These are phyloP conservation scores for Phorcus lineatus DNA, from an alignment of 2,888 invertebrate genomes.

Conservation along the genomic window DNA sequence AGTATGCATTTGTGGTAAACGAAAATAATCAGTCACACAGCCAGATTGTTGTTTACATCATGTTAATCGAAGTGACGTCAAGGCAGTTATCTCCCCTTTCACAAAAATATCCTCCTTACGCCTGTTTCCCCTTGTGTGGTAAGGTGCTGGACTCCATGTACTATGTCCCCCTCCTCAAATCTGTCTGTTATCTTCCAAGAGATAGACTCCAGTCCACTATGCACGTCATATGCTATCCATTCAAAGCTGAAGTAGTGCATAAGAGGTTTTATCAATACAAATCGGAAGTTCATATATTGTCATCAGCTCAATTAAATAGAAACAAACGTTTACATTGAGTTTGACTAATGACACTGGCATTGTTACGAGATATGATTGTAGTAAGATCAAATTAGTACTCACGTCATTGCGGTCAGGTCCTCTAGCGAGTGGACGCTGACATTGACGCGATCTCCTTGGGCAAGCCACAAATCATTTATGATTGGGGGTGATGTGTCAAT, in stretches of 20 bases:
- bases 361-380: too few species aligned
- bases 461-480: constrained; percentile 45
- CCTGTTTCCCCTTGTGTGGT: constrained; percentile 37
- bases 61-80: neutral
- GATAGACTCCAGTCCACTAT: constrained; percentile 51
- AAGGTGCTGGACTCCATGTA: constrained; percentile 44
- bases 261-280: too few species aligned
- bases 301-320: too few species aligned
- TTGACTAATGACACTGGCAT: too few species aligned
- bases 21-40: neutral
- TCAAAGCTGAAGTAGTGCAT: constrained; percentile 41
- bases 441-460: constrained; percentile 29
- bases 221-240: constrained; percentile 50
- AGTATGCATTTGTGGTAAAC: too few species aligned
- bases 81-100: neutral
- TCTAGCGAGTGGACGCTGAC: constrained; percentile 39
- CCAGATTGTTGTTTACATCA: neutral
- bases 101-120: constrained; percentile 18
- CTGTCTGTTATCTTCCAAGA: constrained; percentile 53
- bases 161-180: constrained; percentile 38
- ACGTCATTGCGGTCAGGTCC: constrained; percentile 41
- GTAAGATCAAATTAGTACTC: too few species aligned
- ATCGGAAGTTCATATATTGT: too few species aligned
- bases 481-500: constrained; percentile 47
- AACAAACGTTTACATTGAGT: too few species aligned